Evolutionary conservation across 1,140 invertebrate genomes (phyloP).

Genomic region (Rhizoglyphus robini): DNA sequence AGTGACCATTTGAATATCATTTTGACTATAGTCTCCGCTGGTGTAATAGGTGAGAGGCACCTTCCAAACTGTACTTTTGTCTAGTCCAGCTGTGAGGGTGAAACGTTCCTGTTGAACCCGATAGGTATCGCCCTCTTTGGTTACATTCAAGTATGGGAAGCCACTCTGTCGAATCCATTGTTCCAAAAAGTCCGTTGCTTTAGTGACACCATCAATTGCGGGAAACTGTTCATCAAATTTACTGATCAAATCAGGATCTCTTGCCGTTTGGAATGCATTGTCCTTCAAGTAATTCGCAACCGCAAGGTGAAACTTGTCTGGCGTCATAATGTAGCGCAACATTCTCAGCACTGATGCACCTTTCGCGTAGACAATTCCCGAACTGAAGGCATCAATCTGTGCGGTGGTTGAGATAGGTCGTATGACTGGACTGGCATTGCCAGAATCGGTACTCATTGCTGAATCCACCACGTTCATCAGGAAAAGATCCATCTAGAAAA

Average conservation of each 20-base stretch:
- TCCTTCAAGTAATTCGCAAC: slow-evolving; percentile 81
- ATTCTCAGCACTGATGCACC: neutral
- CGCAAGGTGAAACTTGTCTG: slow-evolving; percentile 71
- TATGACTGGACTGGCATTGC: neutral
- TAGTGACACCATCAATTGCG: slow-evolving; percentile 74
- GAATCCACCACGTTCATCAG: neutral
- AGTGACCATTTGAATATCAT: neutral
- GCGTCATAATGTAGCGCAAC: slow-evolving; percentile 17
- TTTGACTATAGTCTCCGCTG: neutral
- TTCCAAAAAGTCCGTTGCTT: slow-evolving; percentile 79
- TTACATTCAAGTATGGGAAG: slow-evolving; percentile 53
- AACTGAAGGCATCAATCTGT: neutral
- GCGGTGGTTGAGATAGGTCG: neutral
- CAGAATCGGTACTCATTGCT: neutral
- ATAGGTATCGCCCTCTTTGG: neutral
- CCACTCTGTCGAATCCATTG: slow-evolving; percentile 83
- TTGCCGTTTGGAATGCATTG: slow-evolving; percentile 77
- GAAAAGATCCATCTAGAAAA: neutral
- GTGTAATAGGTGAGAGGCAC: slow-evolving; percentile 8
- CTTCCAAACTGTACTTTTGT: neutral
- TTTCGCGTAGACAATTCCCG: slow-evolving; percentile 47
- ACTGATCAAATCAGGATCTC: slow-evolving; percentile 71
- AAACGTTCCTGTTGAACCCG: slow-evolving; percentile 2
- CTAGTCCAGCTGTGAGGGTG: neutral
- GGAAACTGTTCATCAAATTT: slow-evolving; percentile 54